These are phyloP conservation scores for Malacoctenus gilli DNA, from an alignment of 2,797 vertebrate species.

Conservation along the genomic window DNA sequence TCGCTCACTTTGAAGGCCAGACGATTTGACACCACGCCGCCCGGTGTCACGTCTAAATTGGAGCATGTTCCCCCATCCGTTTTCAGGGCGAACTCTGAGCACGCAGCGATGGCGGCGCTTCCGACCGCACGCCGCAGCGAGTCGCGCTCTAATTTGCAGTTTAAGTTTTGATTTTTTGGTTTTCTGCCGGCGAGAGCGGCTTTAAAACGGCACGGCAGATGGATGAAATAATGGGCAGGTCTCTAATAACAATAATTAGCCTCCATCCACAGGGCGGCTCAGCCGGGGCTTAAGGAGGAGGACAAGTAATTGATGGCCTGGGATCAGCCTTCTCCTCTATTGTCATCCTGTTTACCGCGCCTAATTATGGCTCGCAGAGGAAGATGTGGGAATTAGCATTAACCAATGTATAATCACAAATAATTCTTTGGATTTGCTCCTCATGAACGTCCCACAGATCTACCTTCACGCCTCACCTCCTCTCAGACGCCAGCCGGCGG, in stretches of 20 bases:
- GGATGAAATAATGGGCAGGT: conserved; percentile 77
- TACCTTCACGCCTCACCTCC: not conserved
- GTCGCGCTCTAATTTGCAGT: conserved; percentile 47
- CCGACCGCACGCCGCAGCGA: conserved; percentile 49
- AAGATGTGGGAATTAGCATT: conserved; percentile 80
- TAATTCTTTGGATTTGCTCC: conserved; percentile 76
- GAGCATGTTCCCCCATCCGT: conserved; percentile 35
- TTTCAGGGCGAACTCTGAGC: conserved; percentile 37
- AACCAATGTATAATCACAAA: conserved; percentile 82
- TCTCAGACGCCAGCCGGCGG: not conserved
- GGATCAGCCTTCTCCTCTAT: conserved; percentile 74
- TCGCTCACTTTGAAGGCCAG: conserved; percentile 32
- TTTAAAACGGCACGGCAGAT: conserved; percentile 57
- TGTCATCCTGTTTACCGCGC: conserved; percentile 77
- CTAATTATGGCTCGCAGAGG: conserved; percentile 75
- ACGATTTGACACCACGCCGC: conserved; percentile 37
- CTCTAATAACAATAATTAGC: conserved; percentile 83
- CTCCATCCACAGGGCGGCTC: conserved; percentile 66
- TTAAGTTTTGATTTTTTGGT: conserved; percentile 31
- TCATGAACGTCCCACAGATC: conserved; percentile 51
- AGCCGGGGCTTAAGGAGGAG: conserved; percentile 73
- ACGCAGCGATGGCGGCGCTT: conserved; percentile 37
- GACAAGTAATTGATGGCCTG: conserved; percentile 80
- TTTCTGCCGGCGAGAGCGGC: conserved; percentile 16
- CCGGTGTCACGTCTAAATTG: conserved; percentile 52